A percentile compares a stretch with the other conserved stretches of the same genome.
Conservation (phyloP, 2,888 invertebrate genomes). For the Blera fallax region DNA sequence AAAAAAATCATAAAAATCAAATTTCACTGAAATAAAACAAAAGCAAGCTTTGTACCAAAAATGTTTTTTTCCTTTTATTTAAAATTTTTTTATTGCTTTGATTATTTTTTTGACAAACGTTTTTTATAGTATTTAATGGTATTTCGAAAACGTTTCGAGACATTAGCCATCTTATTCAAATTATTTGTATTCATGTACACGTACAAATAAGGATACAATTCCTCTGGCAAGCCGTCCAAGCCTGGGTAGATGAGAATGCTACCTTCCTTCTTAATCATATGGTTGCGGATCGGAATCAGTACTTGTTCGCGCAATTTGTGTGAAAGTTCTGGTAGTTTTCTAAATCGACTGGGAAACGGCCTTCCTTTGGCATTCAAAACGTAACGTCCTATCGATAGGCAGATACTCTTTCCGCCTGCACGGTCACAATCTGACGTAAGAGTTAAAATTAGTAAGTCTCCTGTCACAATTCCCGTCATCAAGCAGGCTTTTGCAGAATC, state of each 20-base stretch:
- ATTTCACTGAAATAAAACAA: constrained; percentile 35
- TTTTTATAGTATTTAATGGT: constrained; percentile 72
- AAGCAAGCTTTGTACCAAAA: constrained; percentile 21
- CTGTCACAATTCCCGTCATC: constrained; percentile 77
- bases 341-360: constrained; percentile 76
- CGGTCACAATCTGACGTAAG: constrained; percentile 75
- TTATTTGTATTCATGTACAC: constrained; percentile 72
- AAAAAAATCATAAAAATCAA: constrained; percentile 45
- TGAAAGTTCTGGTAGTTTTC: constrained; percentile 82
- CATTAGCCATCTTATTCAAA: constrained; percentile 77
- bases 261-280: constrained; percentile 81
- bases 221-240: constrained; percentile 79
- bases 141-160: constrained; percentile 74
- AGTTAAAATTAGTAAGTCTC: constrained; percentile 78
- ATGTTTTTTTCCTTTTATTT: constrained; percentile 22
- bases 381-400: constrained; percentile 79
- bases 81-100: background rate
- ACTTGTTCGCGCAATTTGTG: constrained; percentile 83
- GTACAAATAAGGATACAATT: constrained; percentile 74
- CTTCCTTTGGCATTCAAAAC: constrained; percentile 76
- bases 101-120: background rate
- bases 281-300: constrained; percentile 83
- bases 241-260: constrained; percentile 78
- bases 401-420: constrained; percentile 76
- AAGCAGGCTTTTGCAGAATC: constrained; percentile 46